A percentile compares a stretch with the other conserved stretches of the same genome.
phyloP scores from a whole-genome alignment of 2,797 vertebrate species.

The Molossus alvarezi region DNA sequence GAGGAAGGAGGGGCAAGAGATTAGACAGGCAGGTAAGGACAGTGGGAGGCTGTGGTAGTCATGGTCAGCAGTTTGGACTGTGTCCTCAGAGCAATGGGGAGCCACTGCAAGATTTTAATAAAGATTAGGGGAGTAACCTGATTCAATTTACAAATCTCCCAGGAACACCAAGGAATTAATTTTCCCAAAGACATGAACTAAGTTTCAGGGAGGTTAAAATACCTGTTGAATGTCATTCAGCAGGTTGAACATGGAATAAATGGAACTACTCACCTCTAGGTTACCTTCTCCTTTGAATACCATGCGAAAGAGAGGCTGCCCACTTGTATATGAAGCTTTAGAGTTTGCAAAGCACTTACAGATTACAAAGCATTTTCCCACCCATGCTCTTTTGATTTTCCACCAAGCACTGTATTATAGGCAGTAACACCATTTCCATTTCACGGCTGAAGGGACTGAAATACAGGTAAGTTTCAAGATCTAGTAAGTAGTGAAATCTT shows the following conservation, averaged over 20 bases:
- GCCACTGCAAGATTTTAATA: neutral
- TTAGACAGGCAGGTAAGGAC: neutral
- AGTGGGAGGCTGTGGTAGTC: neutral
- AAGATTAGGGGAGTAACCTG: neutral
- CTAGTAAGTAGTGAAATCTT: neutral
- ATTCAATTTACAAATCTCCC: neutral
- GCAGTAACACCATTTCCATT: neutral
- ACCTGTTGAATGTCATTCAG: neutral
- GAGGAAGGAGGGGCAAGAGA: neutral
- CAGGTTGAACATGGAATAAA: neutral
- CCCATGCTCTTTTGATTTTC: neutral
- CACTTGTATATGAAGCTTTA: neutral
- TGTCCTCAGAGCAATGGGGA: neutral
- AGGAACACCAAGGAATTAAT: neutral
- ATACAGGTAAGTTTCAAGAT: neutral
- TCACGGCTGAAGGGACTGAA: neutral
- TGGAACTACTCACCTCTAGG: neutral
- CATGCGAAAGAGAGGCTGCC: neutral
- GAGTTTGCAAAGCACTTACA: neutral
- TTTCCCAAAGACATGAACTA: constrained; percentile 39
- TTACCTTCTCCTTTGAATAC: neutral
- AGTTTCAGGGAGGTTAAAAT: neutral
- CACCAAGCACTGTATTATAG: neutral
- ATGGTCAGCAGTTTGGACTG: neutral
- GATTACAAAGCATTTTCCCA: neutral